Evolutionary conservation across 1,140 invertebrate genomes (phyloP), one percentile per base, ranked within the genome.

Genomic region (Diploscapter pachys): DNA sequence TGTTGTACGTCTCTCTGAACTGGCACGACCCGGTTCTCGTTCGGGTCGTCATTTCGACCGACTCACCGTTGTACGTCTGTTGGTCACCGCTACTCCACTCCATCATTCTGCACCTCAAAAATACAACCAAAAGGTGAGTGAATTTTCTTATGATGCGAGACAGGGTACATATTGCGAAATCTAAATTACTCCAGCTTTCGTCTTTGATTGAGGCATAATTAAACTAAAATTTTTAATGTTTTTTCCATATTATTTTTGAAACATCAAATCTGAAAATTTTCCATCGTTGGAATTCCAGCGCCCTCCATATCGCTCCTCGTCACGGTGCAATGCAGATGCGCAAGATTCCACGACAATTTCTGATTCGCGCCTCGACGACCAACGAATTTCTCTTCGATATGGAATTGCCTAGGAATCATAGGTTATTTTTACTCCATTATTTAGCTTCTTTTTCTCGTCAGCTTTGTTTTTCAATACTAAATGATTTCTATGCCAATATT

Each of bases 351-450:
- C 53, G 51, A 8, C 53, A 55, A 6, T 9, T 68, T n/a, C 66
- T 55, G 51, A 5, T 68, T 6, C 53, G 57, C 13, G 48, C 56
- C 6, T 2, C 56, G 6, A 68, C 66, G 11, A 68, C 53, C 48
- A 52, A 81, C 52, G 55, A 79, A 13, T 73, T 81, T n/a, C 72
- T 71, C 8, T 69, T 81, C 53, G 72, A 59, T 55, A 79, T 81
- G 56, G 67, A 74, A 31, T 65, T 81, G n/a, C 81, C 81, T 6
- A 55, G 78, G 62, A 65, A 81, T 62, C 81, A 81, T 51, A 51
- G 82, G 78, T 79, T 51, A 78, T 31, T 31, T 31, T 31, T 31
- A 31, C 31, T 1, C 31, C 31, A 31, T 31, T 31, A 31, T 31
- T 31, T 31, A 51, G 48, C 4, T 61, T 56, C 49, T 53, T 73